phyloP scores from a whole-genome alignment of 2,113 vertebrate species.

The Neolamprologus ventralis region DNA sequence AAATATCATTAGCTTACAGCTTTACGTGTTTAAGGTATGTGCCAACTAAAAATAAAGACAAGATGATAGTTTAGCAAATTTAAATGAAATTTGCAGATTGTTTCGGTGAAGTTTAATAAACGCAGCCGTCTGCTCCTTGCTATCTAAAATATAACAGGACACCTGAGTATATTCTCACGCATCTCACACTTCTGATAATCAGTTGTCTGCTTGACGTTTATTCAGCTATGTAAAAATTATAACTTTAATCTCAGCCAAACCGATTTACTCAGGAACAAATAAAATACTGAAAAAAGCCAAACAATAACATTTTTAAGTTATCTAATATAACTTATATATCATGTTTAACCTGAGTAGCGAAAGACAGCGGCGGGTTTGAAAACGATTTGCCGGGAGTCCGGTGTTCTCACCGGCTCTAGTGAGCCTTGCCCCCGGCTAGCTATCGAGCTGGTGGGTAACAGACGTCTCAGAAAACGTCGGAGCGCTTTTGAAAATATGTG shows the following conservation, averaged over 20 bases:
- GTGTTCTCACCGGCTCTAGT: background rate
- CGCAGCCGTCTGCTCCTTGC: fast-evolving
- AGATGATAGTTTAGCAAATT: background rate
- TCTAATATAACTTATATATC: background rate
- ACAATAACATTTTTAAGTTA: no score
- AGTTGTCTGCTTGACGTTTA: fast-evolving
- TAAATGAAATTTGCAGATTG: background rate
- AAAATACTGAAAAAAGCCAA: background rate
- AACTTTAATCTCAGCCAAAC: background rate
- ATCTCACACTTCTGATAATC: background rate
- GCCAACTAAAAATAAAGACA: background rate
- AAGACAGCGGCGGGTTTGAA: no score
- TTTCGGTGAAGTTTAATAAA: background rate
- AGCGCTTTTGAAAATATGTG: background rate
- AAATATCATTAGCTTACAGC: background rate
- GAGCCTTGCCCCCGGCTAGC: background rate
- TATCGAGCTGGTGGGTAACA: background rate
- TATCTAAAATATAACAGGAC: background rate
- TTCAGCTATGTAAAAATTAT: background rate
- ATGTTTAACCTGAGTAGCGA: no score
- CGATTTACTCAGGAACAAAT: background rate
- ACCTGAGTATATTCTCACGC: fast-evolving
- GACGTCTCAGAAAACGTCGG: fast-evolving
- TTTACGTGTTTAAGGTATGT: background rate
- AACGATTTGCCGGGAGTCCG: fast-evolving